A percentile compares a stretch with the other conserved stretches of the same genome.
phyloP scores from a whole-genome alignment of 2,888 invertebrate species.

The Lycophotia porphyrea region DNA sequence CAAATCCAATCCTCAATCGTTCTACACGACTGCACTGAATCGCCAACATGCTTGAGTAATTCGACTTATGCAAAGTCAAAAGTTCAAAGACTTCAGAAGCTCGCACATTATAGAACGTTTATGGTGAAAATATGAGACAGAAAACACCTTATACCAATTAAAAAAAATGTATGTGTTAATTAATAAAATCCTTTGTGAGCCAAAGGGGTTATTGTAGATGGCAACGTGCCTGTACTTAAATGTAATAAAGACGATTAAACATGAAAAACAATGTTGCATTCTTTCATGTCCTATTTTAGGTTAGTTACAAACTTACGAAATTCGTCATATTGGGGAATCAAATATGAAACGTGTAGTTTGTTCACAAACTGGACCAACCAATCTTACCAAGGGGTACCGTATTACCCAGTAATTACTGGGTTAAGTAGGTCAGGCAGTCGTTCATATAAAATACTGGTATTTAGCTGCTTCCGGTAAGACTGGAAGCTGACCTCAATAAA shows the following conservation, averaged over 20 bases:
- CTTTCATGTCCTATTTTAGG: background rate
- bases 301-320: background rate
- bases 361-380: background rate
- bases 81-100: background rate
- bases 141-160: constrained; percentile 22
- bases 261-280: background rate
- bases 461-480: too few relatives aligned
- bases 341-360: background rate
- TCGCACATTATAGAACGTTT: background rate
- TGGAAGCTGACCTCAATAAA: too few relatives aligned
- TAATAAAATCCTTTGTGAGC: too few relatives aligned
- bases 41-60: background rate
- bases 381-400: background rate
- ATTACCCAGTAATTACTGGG: background rate
- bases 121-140: background rate
- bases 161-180: too few relatives aligned
- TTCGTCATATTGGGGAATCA: background rate
- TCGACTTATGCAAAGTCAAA: constrained; percentile 5
- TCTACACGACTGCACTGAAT: background rate
- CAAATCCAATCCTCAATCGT: background rate
- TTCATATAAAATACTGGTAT: too few relatives aligned
- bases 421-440: background rate
- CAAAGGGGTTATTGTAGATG: background rate
- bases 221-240: background rate
- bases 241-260: background rate